These are phyloP conservation scores for Micrasema minimum DNA, from an alignment of 1,140 invertebrate species.

Conservation along the genomic window DNA sequence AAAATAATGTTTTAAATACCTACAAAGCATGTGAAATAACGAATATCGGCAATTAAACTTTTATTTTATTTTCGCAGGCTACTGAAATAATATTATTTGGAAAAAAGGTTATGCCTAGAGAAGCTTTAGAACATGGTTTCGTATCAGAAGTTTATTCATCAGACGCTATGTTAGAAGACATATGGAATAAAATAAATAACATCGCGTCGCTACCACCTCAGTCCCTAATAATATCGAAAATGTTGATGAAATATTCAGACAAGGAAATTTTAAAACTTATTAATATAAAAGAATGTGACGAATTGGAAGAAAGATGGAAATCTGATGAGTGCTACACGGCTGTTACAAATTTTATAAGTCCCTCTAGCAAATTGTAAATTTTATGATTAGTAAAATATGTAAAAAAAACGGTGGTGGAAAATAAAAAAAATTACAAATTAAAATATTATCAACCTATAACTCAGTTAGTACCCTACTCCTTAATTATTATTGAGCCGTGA, in stretches of 20 bases:
- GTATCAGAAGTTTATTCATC: conserved; percentile 75
- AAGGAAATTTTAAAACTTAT: conserved; percentile 65
- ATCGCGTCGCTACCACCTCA: conserved; percentile 65
- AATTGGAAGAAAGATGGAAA: conserved; percentile 70
- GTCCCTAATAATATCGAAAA: conserved; percentile 70
- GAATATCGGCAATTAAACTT: neutral
- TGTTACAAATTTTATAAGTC: conserved; percentile 31
- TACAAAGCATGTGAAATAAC: too few relatives aligned
- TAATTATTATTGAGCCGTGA: too few relatives aligned
- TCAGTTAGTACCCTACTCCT: too few relatives aligned
- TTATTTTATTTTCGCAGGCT: conserved; percentile 5
- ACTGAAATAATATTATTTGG: conserved; percentile 74
- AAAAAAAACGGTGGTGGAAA: too few relatives aligned
- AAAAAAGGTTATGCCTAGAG: conserved; percentile 79
- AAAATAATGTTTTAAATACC: too few relatives aligned
- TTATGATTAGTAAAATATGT: too few relatives aligned
- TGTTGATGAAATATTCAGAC: conserved; percentile 62
- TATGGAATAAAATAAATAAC: conserved; percentile 68
- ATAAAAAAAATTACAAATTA: too few relatives aligned
- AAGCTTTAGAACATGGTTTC: conserved; percentile 79
- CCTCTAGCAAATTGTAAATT: conserved; percentile 46
- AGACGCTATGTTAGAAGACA: conserved; percentile 68
- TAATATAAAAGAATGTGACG: conserved; percentile 68
- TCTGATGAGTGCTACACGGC: conserved; percentile 65
- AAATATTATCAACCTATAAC: too few relatives aligned